Percentiles rank a stretch among this genome's conserved stretches.
Evolutionary conservation across 2,888 invertebrate species (phyloP).

Genomic region (Eilema caniola): DNA sequence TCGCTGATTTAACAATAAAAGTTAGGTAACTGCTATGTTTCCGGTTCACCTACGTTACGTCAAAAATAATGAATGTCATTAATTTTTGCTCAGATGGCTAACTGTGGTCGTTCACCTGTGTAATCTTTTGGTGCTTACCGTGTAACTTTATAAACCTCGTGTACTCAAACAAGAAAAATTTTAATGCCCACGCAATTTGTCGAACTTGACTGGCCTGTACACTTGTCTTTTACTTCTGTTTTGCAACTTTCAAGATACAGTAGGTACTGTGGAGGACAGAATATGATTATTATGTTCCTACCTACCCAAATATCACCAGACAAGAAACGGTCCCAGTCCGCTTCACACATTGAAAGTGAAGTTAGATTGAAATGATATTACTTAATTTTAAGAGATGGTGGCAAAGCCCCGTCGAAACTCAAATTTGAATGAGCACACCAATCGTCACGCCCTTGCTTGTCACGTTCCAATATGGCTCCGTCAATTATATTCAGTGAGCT

Average conservation of each 20-base stretch:
- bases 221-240: too few relatives aligned
- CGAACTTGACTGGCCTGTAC: background rate
- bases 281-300: too few relatives aligned
- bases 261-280: too few relatives aligned
- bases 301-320: too few relatives aligned
- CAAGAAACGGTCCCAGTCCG: too few relatives aligned
- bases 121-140: background rate
- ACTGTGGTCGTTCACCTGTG: background rate
- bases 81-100: background rate
- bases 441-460: background rate
- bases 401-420: background rate
- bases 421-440: conserved; percentile 16
- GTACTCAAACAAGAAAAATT: background rate
- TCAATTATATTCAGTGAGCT: conserved; percentile 30
- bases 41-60: background rate
- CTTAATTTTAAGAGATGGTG: too few relatives aligned
- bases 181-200: background rate
- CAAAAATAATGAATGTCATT: background rate
- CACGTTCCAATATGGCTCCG: conserved; percentile 23
- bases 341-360: too few relatives aligned
- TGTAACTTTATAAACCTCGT: background rate
- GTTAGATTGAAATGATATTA: too few relatives aligned
- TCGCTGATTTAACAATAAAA: too few relatives aligned
- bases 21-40: background rate
- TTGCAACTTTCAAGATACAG: too few relatives aligned